Evolutionary conservation across 2,113 vertebrate genomes (phyloP), one percentile per base, ranked within the genome.

Genomic region (Ariopsis seemanni): DNA sequence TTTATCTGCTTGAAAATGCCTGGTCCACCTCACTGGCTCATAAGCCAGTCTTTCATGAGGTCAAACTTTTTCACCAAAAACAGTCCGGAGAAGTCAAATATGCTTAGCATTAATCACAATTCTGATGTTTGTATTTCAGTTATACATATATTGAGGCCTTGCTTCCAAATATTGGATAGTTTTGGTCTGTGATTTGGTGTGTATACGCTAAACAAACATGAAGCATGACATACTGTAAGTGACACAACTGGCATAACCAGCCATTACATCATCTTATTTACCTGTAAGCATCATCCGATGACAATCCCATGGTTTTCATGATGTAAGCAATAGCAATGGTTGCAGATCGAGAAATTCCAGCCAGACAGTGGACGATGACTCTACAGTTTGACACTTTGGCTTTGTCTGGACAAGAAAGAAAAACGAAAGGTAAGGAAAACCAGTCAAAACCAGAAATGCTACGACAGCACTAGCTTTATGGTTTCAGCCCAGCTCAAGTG

Each of bases 301-400:
- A 98, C 94, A 99, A 95, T 91, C 97, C 96, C 98, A 99, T 99
- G 91, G 97, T 99, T 96, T 99, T 99, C 98, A 99, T 99, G 95
- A 99, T 98, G 93, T 99, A 99, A 15, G 98, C 98, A 0, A 99
- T 99, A 92, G 98, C 98, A 0, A 99, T 98, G 91, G 98, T 99
- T 85, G 98, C 98, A 0, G 98, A 99, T 71, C 98, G 96, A 55
- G 98, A 99, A 93, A 99, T 98, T 91, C 98, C 98, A 0, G 98
- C 98, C 93, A 99, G 94, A 92, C 98, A 99, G 94, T 99, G 98
- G 85, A 99, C 98, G 10, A 99, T 98, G 93, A 99, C 98, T 94
- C 98, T 97, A 95, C 98, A 98, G 95, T 98, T 99, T 91, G 97
- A 98, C 92, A 99, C 95, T 95, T 98, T 98, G 89, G 98, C 97